Percentiles rank a stretch among this genome's conserved stretches.
Evolutionary conservation across 2,888 invertebrate species (phyloP).

Genomic region (Habroteleia sp.): DNA sequence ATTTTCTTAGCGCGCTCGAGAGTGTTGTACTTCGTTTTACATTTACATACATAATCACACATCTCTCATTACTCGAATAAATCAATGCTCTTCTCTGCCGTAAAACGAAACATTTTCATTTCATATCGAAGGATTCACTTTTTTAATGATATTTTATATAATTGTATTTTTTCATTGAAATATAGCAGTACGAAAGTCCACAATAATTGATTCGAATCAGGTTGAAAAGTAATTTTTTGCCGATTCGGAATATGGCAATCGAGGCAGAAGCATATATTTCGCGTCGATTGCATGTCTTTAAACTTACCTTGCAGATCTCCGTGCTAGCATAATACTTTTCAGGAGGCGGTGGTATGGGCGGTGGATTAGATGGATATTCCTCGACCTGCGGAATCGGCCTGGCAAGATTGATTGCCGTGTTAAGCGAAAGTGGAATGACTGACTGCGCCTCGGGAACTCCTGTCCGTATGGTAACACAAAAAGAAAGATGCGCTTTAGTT

Average conservation of each 20-base stretch:
- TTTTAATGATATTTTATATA: background rate
- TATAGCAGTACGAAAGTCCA: background rate
- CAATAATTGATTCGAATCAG: constrained; percentile 37
- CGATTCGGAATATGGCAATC: constrained; percentile 29
- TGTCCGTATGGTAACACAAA: constrained; percentile 63
- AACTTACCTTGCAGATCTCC: constrained; percentile 83
- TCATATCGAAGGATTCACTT: background rate
- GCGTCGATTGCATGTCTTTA: constrained; percentile 58
- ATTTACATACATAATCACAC: constrained; percentile 10
- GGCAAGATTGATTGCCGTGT: constrained; percentile 77
- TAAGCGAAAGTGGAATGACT: constrained; percentile 77
- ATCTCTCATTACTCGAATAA: constrained; percentile 11
- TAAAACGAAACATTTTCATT: constrained; percentile 7
- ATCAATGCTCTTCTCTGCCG: constrained; percentile 9
- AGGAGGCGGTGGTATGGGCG: constrained; percentile 86
- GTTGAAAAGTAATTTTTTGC: constrained; percentile 23
- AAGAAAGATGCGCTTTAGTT: constrained; percentile 39
- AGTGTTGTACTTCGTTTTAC: constrained; percentile 2
- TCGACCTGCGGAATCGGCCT: constrained; percentile 77
- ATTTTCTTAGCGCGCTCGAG: constrained; percentile 9
- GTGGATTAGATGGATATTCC: constrained; percentile 82
- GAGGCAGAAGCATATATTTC: constrained; percentile 50
- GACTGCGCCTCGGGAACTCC: constrained; percentile 76
- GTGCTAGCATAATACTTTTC: constrained; percentile 88
- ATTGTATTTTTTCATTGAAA: constrained; percentile 3